phyloP scores from a whole-genome alignment of 2,113 vertebrate species.

The Lophotis ruficrista region DNA sequence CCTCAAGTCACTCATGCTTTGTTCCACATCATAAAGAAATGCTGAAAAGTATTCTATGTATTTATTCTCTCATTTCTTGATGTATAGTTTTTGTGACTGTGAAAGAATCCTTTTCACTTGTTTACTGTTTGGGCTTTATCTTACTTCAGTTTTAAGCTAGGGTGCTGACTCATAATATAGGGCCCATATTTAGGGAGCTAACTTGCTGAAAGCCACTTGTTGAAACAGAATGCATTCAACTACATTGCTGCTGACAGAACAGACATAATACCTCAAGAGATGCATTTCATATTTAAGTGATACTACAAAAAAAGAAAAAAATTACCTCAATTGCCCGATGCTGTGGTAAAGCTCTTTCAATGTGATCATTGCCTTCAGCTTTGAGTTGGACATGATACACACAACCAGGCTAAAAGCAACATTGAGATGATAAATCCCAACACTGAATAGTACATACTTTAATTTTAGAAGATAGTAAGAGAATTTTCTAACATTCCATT shows the following conservation, averaged over 20 bases:
- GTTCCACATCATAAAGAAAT: background rate
- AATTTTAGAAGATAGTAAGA: background rate
- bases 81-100: background rate
- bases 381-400: slow-evolving; percentile 92
- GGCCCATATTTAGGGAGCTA: background rate
- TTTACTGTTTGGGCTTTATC: background rate
- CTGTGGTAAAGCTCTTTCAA: slow-evolving; percentile 92
- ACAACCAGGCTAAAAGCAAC: slow-evolving; percentile 86
- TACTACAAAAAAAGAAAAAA: background rate
- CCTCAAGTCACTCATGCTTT: background rate
- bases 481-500: background rate
- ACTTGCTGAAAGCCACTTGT: background rate
- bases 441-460: background rate
- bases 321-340: slow-evolving; percentile 88
- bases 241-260: background rate
- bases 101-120: background rate
- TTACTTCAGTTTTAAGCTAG: background rate
- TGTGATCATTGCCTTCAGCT: slow-evolving; percentile 95
- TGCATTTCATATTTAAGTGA: background rate
- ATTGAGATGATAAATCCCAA: background rate
- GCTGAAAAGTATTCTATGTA: background rate
- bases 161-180: background rate
- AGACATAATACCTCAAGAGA: background rate
- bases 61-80: background rate
- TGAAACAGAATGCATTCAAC: background rate